Conservation (phyloP, 2,113 vertebrate genomes). For the Machaerirhynchus nigripectus region DNA sequence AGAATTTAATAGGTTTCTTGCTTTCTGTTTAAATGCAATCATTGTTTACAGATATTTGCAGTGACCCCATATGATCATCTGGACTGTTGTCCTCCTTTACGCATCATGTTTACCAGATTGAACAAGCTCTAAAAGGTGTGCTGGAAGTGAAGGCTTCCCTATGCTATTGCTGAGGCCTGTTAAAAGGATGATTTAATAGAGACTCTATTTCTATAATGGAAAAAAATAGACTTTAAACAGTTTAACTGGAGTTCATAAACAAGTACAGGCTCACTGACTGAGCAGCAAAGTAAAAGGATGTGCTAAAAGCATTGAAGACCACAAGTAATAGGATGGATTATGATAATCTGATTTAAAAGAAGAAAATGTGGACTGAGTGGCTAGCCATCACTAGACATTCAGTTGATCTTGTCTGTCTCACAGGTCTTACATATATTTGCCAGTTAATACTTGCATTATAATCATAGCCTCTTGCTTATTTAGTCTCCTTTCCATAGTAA, state of each 20-base stretch:
- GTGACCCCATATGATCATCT: not conserved
- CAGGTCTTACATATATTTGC: not conserved
- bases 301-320: not conserved
- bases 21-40: not conserved
- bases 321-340: not conserved
- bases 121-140: not conserved
- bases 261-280: not conserved
- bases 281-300: not conserved
- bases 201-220: not conserved
- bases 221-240: not conserved
- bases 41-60: not conserved
- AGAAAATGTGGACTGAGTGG: not conserved
- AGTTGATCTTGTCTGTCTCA: not conserved
- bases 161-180: not conserved
- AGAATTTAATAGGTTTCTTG: not conserved
- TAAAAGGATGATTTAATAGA: not conserved
- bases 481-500: not conserved
- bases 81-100: not conserved
- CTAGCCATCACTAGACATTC: not conserved
- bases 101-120: not conserved
- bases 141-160: not conserved
- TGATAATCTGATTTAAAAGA: not conserved
- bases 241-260: not conserved
- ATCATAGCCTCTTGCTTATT: not conserved
- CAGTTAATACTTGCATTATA: not conserved